phyloP scores from a whole-genome alignment of 2,113 vertebrate species.

The Prinia subflava region DNA sequence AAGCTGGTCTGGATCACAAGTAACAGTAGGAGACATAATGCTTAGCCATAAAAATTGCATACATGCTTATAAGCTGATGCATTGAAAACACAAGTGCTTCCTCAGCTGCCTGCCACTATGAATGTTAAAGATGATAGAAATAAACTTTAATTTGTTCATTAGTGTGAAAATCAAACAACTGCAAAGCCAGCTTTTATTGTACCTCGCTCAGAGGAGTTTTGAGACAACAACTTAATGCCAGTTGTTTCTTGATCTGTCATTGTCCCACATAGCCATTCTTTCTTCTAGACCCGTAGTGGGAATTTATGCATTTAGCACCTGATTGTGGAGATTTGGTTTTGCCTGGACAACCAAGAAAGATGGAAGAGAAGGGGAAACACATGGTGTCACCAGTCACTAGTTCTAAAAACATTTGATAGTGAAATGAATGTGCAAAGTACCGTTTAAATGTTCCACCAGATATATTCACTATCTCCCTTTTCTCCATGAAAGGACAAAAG shows the following conservation, averaged over 20 bases:
- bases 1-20: background rate
- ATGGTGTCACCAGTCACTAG: background rate
- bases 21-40: conserved; percentile 41
- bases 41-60: conserved; percentile 5
- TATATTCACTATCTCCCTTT: background rate
- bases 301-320: background rate
- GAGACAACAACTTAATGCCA: background rate
- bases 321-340: background rate
- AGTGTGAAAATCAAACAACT: background rate
- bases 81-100: conserved; percentile 24
- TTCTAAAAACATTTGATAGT: background rate
- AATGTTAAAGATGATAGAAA: conserved; percentile 20
- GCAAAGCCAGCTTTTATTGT: background rate
- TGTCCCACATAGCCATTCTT: background rate
- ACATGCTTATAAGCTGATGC: conserved; percentile 18
- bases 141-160: conserved; percentile 27
- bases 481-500: background rate
- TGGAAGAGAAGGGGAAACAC: background rate
- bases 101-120: conserved; percentile 52
- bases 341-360: background rate
- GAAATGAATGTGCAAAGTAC: background rate
- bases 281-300: background rate
- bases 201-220: background rate
- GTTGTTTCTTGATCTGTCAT: background rate
- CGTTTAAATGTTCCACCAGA: background rate